Percentiles rank a stretch among this genome's conserved stretches.
phyloP scores from a whole-genome alignment of 2,888 invertebrate genomes.

The Napeogenes inachia region DNA sequence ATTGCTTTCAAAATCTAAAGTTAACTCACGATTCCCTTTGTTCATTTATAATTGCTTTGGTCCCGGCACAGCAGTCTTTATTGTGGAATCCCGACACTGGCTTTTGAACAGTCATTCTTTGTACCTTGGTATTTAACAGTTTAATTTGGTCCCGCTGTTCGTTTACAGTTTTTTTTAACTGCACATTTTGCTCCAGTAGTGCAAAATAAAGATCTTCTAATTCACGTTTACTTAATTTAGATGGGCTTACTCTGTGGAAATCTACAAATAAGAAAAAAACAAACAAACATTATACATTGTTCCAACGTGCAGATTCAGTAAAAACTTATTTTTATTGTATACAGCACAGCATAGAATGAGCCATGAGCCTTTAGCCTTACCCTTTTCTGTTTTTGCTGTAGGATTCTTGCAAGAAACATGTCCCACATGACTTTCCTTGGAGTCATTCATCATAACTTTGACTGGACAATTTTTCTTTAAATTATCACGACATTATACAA shows the following conservation, averaged over 20 bases:
- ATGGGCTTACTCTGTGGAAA: slow-evolving; percentile 50
- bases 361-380: slow-evolving; percentile 18
- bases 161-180: slow-evolving; percentile 79
- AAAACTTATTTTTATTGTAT: neutral
- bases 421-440: slow-evolving; percentile 35
- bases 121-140: slow-evolving; percentile 50
- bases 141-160: slow-evolving; percentile 75
- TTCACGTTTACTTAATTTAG: slow-evolving; percentile 79
- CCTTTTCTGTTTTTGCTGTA: slow-evolving; percentile 33
- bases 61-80: slow-evolving; percentile 47
- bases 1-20: neutral
- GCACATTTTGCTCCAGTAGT: slow-evolving; percentile 77
- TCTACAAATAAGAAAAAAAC: slow-evolving; percentile 35
- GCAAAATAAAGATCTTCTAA: slow-evolving; percentile 82
- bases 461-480: slow-evolving; percentile 6
- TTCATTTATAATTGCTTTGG: slow-evolving; percentile 46
- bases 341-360: too few species aligned
- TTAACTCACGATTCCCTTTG: slow-evolving; percentile 55
- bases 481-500: slow-evolving; percentile 1
- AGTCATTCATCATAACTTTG: slow-evolving; percentile 40
- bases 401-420: slow-evolving; percentile 40
- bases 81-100: slow-evolving; percentile 37
- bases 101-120: slow-evolving; percentile 48
- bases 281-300: too few species aligned
- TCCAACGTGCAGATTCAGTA: neutral